phyloP scores from a whole-genome alignment of 2,113 vertebrate genomes.

The Podarcis raffonei region DNA sequence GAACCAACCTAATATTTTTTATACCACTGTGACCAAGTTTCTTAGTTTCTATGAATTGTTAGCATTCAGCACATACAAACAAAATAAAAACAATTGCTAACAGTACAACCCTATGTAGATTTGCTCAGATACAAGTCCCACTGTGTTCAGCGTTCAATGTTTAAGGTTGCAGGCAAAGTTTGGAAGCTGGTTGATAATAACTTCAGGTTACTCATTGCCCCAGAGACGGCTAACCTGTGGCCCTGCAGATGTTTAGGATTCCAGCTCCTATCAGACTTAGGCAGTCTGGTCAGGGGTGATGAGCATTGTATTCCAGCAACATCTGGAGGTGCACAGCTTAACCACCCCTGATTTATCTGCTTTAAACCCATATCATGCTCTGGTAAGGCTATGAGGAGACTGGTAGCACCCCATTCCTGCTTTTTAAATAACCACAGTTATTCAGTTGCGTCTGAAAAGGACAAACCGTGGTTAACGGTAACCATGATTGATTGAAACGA shows the following conservation, averaged over 20 bases:
- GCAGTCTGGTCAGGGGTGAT: no score
- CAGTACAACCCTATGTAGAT: not conserved
- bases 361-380: not conserved
- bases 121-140: not conserved
- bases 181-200: not conserved
- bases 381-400: not conserved
- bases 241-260: no score
- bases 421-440: not conserved
- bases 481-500: not conserved
- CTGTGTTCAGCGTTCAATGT: not conserved
- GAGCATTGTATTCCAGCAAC: no score
- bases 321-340: no score
- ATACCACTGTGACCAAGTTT: not conserved
- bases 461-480: not conserved
- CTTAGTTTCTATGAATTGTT: not conserved
- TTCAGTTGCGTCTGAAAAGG: not conserved
- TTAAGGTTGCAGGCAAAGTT: not conserved
- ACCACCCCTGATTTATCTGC: not conserved
- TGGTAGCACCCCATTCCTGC: not conserved
- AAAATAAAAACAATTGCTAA: not conserved
- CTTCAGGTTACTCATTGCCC: not conserved
- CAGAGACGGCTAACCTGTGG: no score
- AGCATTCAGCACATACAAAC: not conserved
- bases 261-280: no score
- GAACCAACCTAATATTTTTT: not conserved